Evolutionary conservation across 53 echinoderm and acorn worm genomes (phyloP), one percentile per base, ranked within the genome.

Genomic region (Holothuria leucospilota): DNA sequence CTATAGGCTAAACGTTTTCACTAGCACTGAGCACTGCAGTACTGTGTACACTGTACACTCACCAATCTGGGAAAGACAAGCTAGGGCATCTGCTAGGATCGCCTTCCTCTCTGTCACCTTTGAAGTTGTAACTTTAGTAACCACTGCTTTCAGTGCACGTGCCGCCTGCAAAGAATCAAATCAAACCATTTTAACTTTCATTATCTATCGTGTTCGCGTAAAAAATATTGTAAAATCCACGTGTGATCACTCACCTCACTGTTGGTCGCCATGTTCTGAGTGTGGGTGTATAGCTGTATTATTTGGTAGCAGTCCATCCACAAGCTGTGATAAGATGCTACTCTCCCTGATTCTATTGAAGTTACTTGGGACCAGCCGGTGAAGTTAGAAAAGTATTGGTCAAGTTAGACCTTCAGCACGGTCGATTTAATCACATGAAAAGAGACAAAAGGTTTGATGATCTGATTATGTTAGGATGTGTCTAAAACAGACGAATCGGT

Each of bases 51-150:
- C 34, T 2, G 34, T 34, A 34, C n/a, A 26, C 85, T 59, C 21
- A 85, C 85, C 85, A 27, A 71, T 28, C 5, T 85, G 51, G 5
- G 25, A 21, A 70, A 85, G 69, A 73, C 89, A 89, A 46, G 34
- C 59, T 18, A 65, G 5, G 42, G 61, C 71, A 40, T 94, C 92
- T 1, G 72, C 28, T n/a, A 94, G 56, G 41, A 97, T 87, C 12
- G 53, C 69, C 53, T 84, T 86, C 27, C 97, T 87, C 77, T 93
- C 95, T 60, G 95, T 90, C 29, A 89, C 77, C 62, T 85, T 95
- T 21, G 93, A 82, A 16, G 86, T 86, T 40, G 93, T 90, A 69
- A 91, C 91, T 85, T 93, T 93, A 13, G 90, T 84, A 60, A 88
- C 85, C 65, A 95, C 91, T 38, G 89, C 88, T 84, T 93, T 94